These are phyloP conservation scores for Oceanodroma tethys DNA, from an alignment of 2,113 vertebrate species.

Conservation along the genomic window DNA sequence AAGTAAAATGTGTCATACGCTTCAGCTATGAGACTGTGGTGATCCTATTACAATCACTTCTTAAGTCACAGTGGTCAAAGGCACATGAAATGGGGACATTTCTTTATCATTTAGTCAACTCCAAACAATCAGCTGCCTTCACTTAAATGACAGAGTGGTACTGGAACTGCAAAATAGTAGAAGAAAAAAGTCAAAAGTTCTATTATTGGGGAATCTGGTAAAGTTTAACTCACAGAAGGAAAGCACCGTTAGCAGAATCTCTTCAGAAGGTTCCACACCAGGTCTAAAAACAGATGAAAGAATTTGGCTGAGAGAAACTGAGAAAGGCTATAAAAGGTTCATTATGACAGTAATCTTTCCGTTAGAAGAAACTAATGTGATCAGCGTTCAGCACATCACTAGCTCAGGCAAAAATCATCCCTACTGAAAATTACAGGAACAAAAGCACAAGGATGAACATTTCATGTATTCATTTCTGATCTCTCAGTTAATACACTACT, in stretches of 20 bases:
- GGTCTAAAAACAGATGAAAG: background rate
- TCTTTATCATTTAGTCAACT: background rate
- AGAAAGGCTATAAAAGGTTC: background rate
- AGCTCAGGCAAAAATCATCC: background rate
- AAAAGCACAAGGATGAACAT: background rate
- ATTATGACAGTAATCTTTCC: background rate
- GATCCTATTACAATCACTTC: background rate
- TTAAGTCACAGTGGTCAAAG: background rate
- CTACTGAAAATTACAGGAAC: background rate
- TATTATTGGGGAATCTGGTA: background rate
- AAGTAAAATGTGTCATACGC: rapidly evolving
- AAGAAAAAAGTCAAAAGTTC: background rate
- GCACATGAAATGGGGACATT: background rate
- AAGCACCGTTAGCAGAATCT: background rate
- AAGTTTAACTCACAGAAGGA: background rate
- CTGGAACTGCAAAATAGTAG: background rate
- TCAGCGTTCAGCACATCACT: background rate
- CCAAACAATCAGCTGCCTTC: background rate
- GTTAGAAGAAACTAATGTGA: background rate
- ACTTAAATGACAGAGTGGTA: background rate
- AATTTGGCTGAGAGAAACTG: background rate
- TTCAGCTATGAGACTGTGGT: background rate
- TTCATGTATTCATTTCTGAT: background rate
- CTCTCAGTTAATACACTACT: background rate
- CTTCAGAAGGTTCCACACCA: background rate